Conservation (phyloP, 2,888 invertebrate genomes). For the Lithophane leautieri region DNA sequence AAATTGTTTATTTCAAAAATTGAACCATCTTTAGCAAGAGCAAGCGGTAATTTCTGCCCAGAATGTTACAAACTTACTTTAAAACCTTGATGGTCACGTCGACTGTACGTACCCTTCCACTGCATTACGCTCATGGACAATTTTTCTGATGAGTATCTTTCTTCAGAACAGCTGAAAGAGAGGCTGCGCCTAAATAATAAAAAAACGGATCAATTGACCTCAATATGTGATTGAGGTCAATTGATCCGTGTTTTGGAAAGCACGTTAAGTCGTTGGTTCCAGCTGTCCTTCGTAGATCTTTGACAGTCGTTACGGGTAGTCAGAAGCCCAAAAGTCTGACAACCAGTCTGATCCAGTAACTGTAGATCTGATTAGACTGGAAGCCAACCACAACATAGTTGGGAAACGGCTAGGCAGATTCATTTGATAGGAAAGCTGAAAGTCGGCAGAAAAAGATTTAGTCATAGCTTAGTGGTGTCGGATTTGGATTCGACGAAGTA, state of each 20-base stretch:
- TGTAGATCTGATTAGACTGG: neutral
- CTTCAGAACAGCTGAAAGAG: neutral
- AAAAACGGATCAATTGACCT: too few relatives aligned
- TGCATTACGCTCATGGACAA: conserved; percentile 1
- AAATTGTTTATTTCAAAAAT: neutral
- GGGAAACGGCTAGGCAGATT: neutral
- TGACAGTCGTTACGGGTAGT: neutral
- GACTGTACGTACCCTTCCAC: conserved; percentile 9
- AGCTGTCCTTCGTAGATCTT: neutral
- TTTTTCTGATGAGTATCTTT: neutral
- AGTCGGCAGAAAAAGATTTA: neutral
- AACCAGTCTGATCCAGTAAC: too few relatives aligned
- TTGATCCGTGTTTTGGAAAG: too few relatives aligned
- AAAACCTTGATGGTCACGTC: conserved; percentile 14
- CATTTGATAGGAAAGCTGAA: neutral
- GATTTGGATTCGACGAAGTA: neutral
- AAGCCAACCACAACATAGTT: neutral
- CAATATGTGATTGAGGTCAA: too few relatives aligned
- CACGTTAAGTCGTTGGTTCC: neutral
- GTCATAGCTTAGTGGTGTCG: neutral
- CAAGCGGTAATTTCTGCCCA: neutral
- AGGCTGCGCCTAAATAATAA: neutral
- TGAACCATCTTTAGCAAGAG: neutral
- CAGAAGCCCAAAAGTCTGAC: neutral
- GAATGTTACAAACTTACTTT: neutral